Evolutionary conservation across 2,888 invertebrate genomes (phyloP).

Genomic region (Abrostola tripartita): DNA sequence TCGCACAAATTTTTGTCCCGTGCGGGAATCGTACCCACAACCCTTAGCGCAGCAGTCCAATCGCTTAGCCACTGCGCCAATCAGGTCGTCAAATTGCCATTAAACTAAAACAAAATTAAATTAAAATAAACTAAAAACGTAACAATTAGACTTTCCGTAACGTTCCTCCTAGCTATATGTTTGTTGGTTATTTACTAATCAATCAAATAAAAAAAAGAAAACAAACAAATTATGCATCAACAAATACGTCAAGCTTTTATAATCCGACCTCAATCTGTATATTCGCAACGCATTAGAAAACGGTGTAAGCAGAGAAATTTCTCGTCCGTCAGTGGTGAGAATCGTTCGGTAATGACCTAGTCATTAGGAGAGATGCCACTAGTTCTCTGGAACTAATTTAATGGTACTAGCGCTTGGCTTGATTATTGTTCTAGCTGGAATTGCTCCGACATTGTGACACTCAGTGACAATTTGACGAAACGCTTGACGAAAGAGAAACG

Average conservation of each 20-base stretch:
- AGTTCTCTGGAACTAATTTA: conserved; percentile 43
- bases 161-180: too few species aligned
- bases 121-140: too few species aligned
- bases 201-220: too few species aligned
- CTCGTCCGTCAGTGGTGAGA: conserved; percentile 19
- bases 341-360: conserved; percentile 27
- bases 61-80: too few species aligned
- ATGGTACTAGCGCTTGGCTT: conserved; percentile 10
- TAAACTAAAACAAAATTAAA: too few species aligned
- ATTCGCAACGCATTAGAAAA: conserved; percentile 50
- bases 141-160: too few species aligned
- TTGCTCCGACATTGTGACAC: background rate
- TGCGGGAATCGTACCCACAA: too few species aligned
- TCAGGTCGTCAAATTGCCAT: too few species aligned
- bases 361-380: conserved; percentile 29
- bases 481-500: background rate
- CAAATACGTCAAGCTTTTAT: background rate
- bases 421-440: conserved; percentile 1
- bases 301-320: conserved; percentile 28
- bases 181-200: too few species aligned
- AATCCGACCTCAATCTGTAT: conserved; percentile 30
- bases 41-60: too few species aligned
- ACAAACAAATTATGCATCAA: too few species aligned
- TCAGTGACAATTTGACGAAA: background rate
- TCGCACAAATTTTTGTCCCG: too few species aligned